Percentiles rank a stretch among this genome's conserved stretches.
These are phyloP conservation scores for Chymomyza costata DNA, from an alignment of 1,140 invertebrate species.

Conservation along the genomic window DNA sequence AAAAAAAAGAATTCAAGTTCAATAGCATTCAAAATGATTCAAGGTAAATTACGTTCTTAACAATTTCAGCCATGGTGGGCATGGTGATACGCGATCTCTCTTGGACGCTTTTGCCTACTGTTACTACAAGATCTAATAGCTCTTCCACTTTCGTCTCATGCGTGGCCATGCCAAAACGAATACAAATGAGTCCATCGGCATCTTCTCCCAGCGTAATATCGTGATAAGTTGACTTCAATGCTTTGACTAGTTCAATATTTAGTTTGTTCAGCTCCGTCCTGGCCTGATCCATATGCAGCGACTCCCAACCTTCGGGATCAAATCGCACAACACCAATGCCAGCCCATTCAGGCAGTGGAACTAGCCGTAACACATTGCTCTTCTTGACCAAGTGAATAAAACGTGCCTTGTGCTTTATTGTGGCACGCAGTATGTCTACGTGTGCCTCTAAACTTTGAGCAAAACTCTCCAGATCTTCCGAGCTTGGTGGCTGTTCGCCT, in stretches of 20 bases:
- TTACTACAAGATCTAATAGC: slow-evolving; percentile 88
- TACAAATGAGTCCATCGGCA: slow-evolving; percentile 89
- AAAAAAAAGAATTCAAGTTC: background rate
- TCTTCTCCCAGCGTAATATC: slow-evolving; percentile 96
- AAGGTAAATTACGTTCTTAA: slow-evolving; percentile 80
- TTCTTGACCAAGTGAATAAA: slow-evolving; percentile 86
- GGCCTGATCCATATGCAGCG: slow-evolving; percentile 83
- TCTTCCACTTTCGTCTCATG: slow-evolving; percentile 95
- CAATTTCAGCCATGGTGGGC: slow-evolving; percentile 95
- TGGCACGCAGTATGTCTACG: slow-evolving; percentile 92
- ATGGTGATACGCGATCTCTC: slow-evolving; percentile 93
- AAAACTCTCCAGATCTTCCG: slow-evolving; percentile 85
- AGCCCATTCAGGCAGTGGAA: slow-evolving; percentile 93
- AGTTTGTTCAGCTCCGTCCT: slow-evolving; percentile 91
- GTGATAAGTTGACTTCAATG: slow-evolving; percentile 90
- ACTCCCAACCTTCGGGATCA: slow-evolving; percentile 81
- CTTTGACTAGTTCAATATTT: slow-evolving; percentile 92
- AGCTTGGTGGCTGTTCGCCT: slow-evolving; percentile 77
- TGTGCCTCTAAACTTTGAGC: slow-evolving; percentile 88
- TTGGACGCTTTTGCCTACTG: slow-evolving; percentile 93
- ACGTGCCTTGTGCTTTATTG: slow-evolving; percentile 89
- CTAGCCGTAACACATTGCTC: slow-evolving; percentile 83
- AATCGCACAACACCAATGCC: slow-evolving; percentile 91
- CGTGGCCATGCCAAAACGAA: slow-evolving; percentile 97
- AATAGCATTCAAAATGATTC: background rate